Evolutionary conservation across 1,140 invertebrate genomes (phyloP).

Genomic region (Panonychus citri): DNA sequence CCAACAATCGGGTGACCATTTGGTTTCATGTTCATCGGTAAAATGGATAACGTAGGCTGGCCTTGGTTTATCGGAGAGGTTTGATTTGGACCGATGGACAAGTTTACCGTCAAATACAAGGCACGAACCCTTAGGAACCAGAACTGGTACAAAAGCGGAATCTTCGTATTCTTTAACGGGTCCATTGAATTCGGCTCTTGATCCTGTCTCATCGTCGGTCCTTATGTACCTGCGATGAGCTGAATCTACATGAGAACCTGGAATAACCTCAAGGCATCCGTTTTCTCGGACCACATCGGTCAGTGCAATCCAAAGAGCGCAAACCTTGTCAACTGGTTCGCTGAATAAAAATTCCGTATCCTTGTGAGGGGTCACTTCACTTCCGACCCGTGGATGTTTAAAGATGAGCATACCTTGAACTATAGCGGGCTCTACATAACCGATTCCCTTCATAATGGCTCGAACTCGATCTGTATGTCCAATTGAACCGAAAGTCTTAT

Average conservation of each 20-base stretch:
- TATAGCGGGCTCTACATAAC: too few relatives aligned
- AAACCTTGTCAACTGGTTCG: slow-evolving; percentile 20
- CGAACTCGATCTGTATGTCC: too few relatives aligned
- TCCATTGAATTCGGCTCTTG: background rate
- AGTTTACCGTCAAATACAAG: background rate
- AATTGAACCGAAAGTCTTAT: too few relatives aligned
- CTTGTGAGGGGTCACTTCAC: slow-evolving; percentile 39
- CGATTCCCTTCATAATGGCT: too few relatives aligned
- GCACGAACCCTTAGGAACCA: background rate
- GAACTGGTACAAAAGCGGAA: background rate
- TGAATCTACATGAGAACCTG: slow-evolving; percentile 44
- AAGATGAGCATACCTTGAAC: too few relatives aligned
- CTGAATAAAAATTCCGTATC: slow-evolving; percentile 39
- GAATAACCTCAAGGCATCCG: slow-evolving; percentile 75
- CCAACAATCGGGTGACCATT: background rate
- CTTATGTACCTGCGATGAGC: background rate
- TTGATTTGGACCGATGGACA: background rate
- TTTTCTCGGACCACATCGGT: slow-evolving; percentile 47
- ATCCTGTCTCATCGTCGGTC: background rate
- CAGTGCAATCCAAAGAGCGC: slow-evolving; percentile 29
- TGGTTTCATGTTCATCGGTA: background rate
- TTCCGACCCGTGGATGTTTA: background rate
- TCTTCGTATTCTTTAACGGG: background rate
- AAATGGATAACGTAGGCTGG: background rate
- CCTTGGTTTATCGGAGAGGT: background rate